phyloP scores from a whole-genome alignment of 2,888 invertebrate species.

The Gymnoscelis rufifasciata region DNA sequence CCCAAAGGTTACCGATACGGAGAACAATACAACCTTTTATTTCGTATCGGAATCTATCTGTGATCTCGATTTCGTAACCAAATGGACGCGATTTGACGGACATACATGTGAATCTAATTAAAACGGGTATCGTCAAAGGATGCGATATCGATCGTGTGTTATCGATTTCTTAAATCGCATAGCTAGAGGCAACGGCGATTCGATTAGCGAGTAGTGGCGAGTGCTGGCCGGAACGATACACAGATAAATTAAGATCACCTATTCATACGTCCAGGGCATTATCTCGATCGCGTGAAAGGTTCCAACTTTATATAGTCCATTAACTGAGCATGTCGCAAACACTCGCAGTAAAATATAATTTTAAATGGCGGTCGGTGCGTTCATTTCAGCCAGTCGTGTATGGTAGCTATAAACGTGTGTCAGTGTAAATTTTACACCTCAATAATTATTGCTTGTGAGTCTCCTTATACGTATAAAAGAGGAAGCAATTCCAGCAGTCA shows the following conservation, averaged over 20 bases:
- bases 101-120: conserved; percentile 43
- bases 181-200: conserved; percentile 55
- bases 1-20: conserved; percentile 13
- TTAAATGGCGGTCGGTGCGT: conserved; percentile 39
- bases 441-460: conserved; percentile 56
- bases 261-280: conserved; percentile 69
- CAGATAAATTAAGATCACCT: conserved; percentile 74
- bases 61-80: conserved; percentile 34
- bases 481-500: conserved; percentile 61
- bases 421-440: conserved; percentile 65
- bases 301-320: conserved; percentile 63
- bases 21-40: conserved; percentile 24
- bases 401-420: conserved; percentile 53
- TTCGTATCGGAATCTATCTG: conserved; percentile 35
- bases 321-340: conserved; percentile 61
- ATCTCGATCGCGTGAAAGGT: conserved; percentile 65
- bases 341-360: conserved; percentile 54
- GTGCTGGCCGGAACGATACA: conserved; percentile 67
- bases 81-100: conserved; percentile 29
- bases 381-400: conserved; percentile 36
- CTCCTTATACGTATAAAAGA: conserved; percentile 47
- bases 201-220: conserved; percentile 60
- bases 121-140: conserved; percentile 48
- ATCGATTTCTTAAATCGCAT: conserved; percentile 62
- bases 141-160: conserved; percentile 47